phyloP scores from a whole-genome alignment of 2,113 vertebrate species.

The Hirundichthys speculiger region DNA sequence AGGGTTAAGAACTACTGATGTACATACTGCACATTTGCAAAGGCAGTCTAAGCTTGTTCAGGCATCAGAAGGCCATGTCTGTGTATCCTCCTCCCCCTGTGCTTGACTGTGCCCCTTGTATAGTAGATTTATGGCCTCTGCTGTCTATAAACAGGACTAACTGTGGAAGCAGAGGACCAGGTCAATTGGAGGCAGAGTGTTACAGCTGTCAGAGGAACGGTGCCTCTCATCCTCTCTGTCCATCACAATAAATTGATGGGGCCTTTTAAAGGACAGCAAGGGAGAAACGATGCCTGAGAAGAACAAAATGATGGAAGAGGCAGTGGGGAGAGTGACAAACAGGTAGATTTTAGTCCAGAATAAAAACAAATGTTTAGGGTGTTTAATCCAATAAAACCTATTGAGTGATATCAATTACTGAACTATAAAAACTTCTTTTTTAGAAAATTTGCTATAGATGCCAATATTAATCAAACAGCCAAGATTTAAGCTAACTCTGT shows the following conservation, averaged over 20 bases:
- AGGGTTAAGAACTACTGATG: not conserved
- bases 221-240: slow-evolving; percentile 42
- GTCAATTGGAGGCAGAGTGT: slow-evolving; percentile 53
- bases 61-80: not conserved
- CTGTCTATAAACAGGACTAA: slow-evolving; percentile 54
- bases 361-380: not conserved
- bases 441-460: too few relatives aligned
- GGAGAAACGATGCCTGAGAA: slow-evolving; percentile 5
- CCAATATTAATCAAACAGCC: too few relatives aligned
- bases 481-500: too few relatives aligned
- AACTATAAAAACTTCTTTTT: too few relatives aligned
- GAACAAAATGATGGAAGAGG: slow-evolving; percentile 32
- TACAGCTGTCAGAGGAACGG: slow-evolving; percentile 50
- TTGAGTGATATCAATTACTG: too few relatives aligned
- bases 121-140: slow-evolving; percentile 44
- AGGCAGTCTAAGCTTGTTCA: not conserved
- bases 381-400: too few relatives aligned
- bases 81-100: slow-evolving; percentile 3
- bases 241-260: slow-evolving; percentile 45
- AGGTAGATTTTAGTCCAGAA: not conserved
- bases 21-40: not conserved
- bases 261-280: slow-evolving; percentile 44
- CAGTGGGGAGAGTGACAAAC: not conserved
- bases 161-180: slow-evolving; percentile 43
- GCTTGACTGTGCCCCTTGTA: slow-evolving; percentile 13